These are phyloP conservation scores for Drosophila vallismaia DNA, from an alignment of 2,888 invertebrate species.

Conservation along the genomic window DNA sequence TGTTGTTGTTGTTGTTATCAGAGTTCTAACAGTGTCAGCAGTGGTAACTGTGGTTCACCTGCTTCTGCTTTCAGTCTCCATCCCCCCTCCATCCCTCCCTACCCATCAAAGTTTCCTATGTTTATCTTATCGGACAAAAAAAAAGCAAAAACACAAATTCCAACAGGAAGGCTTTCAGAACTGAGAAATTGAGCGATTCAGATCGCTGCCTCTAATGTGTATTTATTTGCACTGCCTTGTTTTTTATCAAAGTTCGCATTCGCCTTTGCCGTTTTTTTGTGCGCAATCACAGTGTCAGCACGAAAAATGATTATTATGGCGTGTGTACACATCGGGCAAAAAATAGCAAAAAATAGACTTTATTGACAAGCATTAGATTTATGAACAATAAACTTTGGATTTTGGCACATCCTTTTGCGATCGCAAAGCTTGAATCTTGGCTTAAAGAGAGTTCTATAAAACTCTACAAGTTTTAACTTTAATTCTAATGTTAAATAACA, in stretches of 20 bases:
- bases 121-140: constrained; percentile 68
- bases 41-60: constrained; percentile 61
- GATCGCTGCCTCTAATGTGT: constrained; percentile 33
- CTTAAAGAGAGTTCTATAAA: constrained; percentile 3
- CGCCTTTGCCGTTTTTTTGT: constrained; percentile 13
- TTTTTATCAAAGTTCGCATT: constrained; percentile 29
- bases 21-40: constrained; percentile 25
- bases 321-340: constrained; percentile 28
- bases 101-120: constrained; percentile 23
- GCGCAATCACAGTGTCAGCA: constrained; percentile 38
- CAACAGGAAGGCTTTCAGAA: constrained; percentile 36
- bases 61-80: constrained; percentile 16
- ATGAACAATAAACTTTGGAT: constrained; percentile 3
- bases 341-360: constrained; percentile 16
- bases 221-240: constrained; percentile 38
- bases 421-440: constrained; percentile 1
- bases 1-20: constrained; percentile 49
- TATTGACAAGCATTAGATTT: constrained; percentile 19
- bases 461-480: too few relatives aligned
- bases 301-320: constrained; percentile 31
- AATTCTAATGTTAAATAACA: too few relatives aligned
- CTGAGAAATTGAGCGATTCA: constrained; percentile 28
- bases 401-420: not conserved
- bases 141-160: constrained; percentile 45
- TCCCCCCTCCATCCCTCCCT: not conserved